These are phyloP conservation scores for Papilio dardanus DNA, from an alignment of 1,140 invertebrate species.

Conservation along the genomic window DNA sequence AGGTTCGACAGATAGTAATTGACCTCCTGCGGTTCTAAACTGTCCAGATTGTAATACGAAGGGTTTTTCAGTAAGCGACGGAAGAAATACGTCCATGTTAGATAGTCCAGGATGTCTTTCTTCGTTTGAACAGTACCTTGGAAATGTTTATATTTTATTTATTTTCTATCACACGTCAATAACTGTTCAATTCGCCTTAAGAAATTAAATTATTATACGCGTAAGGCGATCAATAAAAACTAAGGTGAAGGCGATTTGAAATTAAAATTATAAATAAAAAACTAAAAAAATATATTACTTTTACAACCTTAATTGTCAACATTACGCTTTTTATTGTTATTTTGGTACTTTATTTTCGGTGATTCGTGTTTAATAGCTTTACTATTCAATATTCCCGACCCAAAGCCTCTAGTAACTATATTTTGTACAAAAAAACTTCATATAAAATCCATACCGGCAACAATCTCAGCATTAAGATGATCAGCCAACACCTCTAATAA, in stretches of 20 bases:
- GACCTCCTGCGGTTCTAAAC: constrained; percentile 88
- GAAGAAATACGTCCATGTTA: constrained; percentile 99
- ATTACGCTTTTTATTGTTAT: no score
- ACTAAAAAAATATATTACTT: no score
- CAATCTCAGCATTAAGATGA: constrained; percentile 99
- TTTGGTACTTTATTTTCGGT: no score
- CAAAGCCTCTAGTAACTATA: neutral
- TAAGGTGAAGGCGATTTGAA: no score
- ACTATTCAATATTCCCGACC: no score
- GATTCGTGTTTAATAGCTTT: no score
- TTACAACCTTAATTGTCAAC: no score
- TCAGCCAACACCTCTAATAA: constrained; percentile 95
- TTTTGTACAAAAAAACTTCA: neutral
- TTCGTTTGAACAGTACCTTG: constrained; percentile 93
- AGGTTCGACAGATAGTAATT: constrained; percentile 89
- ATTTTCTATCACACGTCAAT: neutral
- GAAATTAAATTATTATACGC: no score
- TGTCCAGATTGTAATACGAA: constrained; percentile 93
- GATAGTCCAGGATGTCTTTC: constrained; percentile 97
- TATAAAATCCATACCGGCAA: constrained; percentile 84
- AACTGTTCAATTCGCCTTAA: no score
- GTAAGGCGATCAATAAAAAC: no score
- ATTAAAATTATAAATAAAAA: no score
- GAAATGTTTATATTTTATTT: neutral
- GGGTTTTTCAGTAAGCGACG: constrained; percentile 96